Base-by-base conservation (phyloP, 2,888 invertebrate genomes). In the Siphonodentalium dalli region DNA sequence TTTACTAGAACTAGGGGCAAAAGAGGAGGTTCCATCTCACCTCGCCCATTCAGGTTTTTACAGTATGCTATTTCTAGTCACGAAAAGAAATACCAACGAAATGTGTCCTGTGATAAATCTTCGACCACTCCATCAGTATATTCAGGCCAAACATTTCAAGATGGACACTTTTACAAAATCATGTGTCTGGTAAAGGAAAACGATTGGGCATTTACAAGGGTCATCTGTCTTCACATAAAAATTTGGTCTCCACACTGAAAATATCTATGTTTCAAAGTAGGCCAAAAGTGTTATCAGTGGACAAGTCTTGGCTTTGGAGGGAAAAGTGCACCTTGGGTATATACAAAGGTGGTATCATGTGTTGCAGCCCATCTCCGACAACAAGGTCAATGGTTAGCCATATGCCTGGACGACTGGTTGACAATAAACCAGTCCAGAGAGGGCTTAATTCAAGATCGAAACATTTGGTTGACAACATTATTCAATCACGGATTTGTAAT, bases 101-200 rank as follows among this genome's bases (percentile, higher is more conserved):
- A 20, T 56, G 26, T 48, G 60, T 46, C 52, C 61, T 5, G 52
- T 61, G 7, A 54, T 61, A 15, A n/a, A 58, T 58, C 42, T 41
- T 20, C 51, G 33, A 49, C 58, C 52, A 21, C 55, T 61, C 18
- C 57, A 61, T 44, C 18, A 31, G 28, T 61, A 47, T 49, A n/a
- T n/a, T n/a, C n/a, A n/a, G n/a, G n/a, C n/a, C 48, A 58, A 51
- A 45, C 54, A 58, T 45, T 61, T 61, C 48, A n/a, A n/a, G n/a
- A 54, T 61, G 58, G 58, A 58, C 18, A 35, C 39, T n/a, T 39
- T 58, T 31, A 46, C 33, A 42, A 45, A 31, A 55, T 61, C 4
- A 11, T 51, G 18, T 48, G 52, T 31, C 39, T 48, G 29, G 49
- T 61, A 15, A 11, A 55, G 28, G 21, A 37, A 45, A 31, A 31